These are phyloP conservation scores for Akabosia matsudoensis DNA, from an alignment of 1,140 invertebrate species.

Conservation along the genomic window DNA sequence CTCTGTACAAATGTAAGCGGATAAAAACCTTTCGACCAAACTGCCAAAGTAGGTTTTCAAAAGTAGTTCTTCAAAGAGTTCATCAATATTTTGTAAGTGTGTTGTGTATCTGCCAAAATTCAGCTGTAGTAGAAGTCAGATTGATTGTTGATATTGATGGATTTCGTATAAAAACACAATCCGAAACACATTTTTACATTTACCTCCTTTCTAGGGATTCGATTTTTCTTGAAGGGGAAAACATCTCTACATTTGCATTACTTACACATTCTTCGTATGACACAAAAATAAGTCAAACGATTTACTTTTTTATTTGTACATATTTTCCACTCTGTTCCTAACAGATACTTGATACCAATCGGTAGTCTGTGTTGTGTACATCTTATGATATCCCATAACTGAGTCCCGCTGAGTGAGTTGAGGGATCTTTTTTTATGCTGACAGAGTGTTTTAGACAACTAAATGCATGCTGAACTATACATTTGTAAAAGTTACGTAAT, in stretches of 20 bases:
- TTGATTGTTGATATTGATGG: slow-evolving; percentile 15
- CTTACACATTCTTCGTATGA: neutral
- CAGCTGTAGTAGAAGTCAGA: too few relatives aligned
- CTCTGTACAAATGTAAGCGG: too few relatives aligned
- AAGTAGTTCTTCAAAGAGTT: too few relatives aligned
- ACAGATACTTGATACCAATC: too few relatives aligned
- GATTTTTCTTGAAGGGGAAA: neutral
- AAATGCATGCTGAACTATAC: too few relatives aligned
- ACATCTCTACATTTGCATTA: neutral
- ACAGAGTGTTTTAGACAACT: neutral
- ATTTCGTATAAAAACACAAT: slow-evolving; percentile 9
- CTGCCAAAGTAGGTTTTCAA: too few relatives aligned
- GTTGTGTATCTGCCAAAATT: too few relatives aligned
- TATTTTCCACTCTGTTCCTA: too few relatives aligned
- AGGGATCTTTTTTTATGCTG: neutral
- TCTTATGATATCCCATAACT: neutral
- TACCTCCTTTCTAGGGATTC: neutral
- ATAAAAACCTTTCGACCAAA: too few relatives aligned
- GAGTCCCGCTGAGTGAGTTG: neutral
- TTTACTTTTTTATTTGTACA: neutral
- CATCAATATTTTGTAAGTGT: too few relatives aligned
- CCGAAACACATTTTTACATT: slow-evolving; percentile 15
- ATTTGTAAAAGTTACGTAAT: too few relatives aligned
- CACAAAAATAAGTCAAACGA: neutral
- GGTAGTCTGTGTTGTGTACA: neutral